Conservation (phyloP, 1,140 invertebrate species). For the Drosophila sucinea region DNA sequence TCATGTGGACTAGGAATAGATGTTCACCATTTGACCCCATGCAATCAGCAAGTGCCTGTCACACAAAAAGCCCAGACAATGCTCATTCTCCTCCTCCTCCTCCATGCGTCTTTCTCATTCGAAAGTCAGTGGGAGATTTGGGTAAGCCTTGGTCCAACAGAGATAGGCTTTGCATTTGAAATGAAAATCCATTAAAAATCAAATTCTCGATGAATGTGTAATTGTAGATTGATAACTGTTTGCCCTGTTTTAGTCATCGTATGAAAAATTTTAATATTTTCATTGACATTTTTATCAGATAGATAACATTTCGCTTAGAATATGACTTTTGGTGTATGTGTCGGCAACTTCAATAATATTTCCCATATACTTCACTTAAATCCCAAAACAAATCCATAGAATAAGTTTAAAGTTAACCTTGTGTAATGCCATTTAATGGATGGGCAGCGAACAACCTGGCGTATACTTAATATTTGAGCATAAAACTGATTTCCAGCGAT, state of each 20-base stretch:
- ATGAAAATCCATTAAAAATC: neutral
- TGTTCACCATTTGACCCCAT: conserved; percentile 48
- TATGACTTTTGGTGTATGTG: conserved; percentile 10
- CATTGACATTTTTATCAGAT: conserved; percentile 12
- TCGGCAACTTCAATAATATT: conserved; percentile 45
- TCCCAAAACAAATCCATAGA: conserved; percentile 49
- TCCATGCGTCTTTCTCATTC: neutral
- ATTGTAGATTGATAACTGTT: neutral
- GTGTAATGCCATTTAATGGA: conserved; percentile 60
- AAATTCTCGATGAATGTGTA: neutral
- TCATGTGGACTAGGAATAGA: conserved; percentile 37
- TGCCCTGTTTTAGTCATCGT: neutral
- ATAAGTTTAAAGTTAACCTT: conserved; percentile 29
- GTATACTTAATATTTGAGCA: conserved; percentile 63
- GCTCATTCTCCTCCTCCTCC: neutral
- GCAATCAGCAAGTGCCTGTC: conserved; percentile 39
- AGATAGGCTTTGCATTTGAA: neutral
- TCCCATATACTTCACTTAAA: conserved; percentile 34
- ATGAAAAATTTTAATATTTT: conserved; percentile 1
- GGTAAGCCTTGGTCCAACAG: conserved; percentile 1
- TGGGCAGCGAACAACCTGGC: conserved; percentile 43
- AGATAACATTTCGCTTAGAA: conserved; percentile 2
- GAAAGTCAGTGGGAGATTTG: conserved; percentile 16
- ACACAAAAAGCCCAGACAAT: conserved; percentile 15
- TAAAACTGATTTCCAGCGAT: conserved; percentile 39